Conservation (phyloP, 2,888 invertebrate genomes). For the Oxycera nigricornis region DNA sequence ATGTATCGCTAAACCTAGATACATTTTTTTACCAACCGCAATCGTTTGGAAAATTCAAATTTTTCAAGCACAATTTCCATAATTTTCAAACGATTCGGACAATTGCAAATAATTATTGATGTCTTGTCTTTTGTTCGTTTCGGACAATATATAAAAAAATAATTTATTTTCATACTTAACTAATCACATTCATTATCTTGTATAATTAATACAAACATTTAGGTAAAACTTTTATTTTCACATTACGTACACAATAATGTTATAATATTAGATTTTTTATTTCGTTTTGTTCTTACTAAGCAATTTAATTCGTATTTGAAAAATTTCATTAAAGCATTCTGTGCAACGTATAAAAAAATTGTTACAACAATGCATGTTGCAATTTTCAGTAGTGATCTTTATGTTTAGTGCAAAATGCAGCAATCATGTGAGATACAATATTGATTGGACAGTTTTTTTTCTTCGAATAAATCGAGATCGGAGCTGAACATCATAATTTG, state of each 20-base stretch:
- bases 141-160: constrained; percentile 14
- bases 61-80: not conserved
- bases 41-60: not conserved
- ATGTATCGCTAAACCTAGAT: not conserved
- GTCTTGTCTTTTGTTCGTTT: not conserved
- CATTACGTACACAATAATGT: constrained; percentile 17
- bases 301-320: not conserved
- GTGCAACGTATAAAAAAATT: not conserved
- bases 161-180: constrained; percentile 20
- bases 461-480: not conserved
- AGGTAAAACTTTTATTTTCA: constrained; percentile 2
- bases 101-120: not conserved
- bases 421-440: not conserved
- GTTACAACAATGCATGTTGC: not conserved
- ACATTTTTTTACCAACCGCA: not conserved
- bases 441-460: not conserved
- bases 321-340: constrained; percentile 5
- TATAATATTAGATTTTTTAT: not conserved
- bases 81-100: not conserved
- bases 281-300: not conserved
- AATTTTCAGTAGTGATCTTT: not conserved
- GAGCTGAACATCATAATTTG: constrained; percentile 20
- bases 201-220: constrained; percentile 19
- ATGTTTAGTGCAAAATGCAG: not conserved
- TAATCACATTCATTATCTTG: constrained; percentile 33